A percentile compares a stretch with the other conserved stretches of the same genome.
phyloP scores from a whole-genome alignment of 2,888 invertebrate species.

The Hydraecia micacea region DNA sequence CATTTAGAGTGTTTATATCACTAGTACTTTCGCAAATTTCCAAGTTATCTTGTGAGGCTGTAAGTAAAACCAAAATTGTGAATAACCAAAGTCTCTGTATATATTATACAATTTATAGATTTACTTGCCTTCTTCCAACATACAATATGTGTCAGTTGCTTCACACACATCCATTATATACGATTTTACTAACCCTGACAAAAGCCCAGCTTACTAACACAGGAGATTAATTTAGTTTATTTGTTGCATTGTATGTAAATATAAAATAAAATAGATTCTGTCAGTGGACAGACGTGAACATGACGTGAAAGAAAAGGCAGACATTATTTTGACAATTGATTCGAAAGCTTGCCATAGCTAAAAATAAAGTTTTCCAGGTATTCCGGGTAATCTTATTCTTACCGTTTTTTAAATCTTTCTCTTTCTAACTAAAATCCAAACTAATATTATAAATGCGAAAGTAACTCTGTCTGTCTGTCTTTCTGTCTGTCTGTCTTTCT shows the following conservation, averaged over 20 bases:
- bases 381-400: no score
- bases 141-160: constrained; percentile 53
- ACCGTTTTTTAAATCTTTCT: no score
- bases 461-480: no score
- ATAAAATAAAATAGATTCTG: no score
- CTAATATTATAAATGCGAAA: no score
- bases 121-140: constrained; percentile 64
- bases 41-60: constrained; percentile 62
- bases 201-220: neutral
- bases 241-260: neutral
- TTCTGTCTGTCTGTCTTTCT: no score
- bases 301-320: no score
- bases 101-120: neutral
- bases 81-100: neutral
- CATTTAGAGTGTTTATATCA: constrained; percentile 48
- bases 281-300: no score
- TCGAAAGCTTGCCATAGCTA: no score
- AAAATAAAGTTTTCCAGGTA: no score
- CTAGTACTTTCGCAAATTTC: constrained; percentile 62
- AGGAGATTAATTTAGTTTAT: neutral
- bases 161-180: constrained; percentile 61
- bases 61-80: constrained; percentile 35
- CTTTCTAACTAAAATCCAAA: no score
- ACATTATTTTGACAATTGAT: no score
- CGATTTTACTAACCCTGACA: neutral